These are phyloP conservation scores for Philaethria dido DNA, from an alignment of 2,888 invertebrate species.

Conservation along the genomic window DNA sequence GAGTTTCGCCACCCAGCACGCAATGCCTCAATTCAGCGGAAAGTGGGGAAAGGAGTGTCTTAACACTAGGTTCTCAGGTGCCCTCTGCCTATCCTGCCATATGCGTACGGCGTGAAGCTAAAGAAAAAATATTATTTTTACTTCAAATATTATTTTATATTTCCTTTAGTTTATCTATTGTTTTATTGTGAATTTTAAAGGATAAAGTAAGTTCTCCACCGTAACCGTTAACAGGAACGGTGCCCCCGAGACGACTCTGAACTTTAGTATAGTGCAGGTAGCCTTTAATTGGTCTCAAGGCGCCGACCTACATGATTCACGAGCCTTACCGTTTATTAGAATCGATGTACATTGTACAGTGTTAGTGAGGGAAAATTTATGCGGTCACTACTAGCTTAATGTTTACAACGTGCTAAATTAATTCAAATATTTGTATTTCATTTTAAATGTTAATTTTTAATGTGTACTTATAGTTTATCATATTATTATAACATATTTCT, in stretches of 20 bases:
- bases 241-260: conserved; percentile 18
- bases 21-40: too few species aligned
- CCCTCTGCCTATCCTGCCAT: too few species aligned
- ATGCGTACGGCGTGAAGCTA: too few species aligned
- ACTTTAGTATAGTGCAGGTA: conserved; percentile 23
- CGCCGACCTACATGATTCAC: conserved; percentile 27
- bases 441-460: not conserved
- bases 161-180: not conserved
- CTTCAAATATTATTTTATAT: too few species aligned
- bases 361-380: conserved; percentile 16
- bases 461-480: not conserved
- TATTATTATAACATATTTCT: not conserved
- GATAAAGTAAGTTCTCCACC: not conserved
- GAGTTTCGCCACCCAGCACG: too few species aligned
- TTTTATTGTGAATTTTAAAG: not conserved
- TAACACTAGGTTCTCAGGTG: too few species aligned
- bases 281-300: conserved; percentile 29
- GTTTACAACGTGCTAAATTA: not conserved
- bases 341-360: conserved; percentile 19
- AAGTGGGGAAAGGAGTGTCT: too few species aligned
- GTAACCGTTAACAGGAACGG: conserved; percentile 17
- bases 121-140: too few species aligned
- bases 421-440: not conserved
- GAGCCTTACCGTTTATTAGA: conserved; percentile 23
- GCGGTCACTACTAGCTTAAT: not conserved